Percentiles rank a stretch among this genome's conserved stretches.
These are phyloP conservation scores for Cotesia congregata DNA, from an alignment of 2,888 invertebrate species.

Conservation along the genomic window DNA sequence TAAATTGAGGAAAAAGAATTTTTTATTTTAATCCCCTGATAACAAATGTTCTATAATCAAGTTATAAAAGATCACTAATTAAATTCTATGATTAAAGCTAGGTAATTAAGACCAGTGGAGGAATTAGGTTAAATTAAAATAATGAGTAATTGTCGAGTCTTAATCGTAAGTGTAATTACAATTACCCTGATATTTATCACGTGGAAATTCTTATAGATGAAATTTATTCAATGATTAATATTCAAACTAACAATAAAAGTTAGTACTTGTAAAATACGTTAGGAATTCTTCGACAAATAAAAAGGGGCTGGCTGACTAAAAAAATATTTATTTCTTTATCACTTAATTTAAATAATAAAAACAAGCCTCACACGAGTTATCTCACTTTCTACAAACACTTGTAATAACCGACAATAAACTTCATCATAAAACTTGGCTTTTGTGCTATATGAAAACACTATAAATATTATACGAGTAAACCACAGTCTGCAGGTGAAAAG, in stretches of 20 bases:
- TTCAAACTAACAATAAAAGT: no score
- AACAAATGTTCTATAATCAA: neutral
- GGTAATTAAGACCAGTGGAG: neutral
- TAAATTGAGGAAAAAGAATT: neutral
- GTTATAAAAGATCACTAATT: neutral
- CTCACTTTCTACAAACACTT: neutral
- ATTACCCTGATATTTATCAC: neutral
- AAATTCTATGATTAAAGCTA: neutral
- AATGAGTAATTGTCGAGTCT: neutral
- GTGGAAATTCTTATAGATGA: neutral
- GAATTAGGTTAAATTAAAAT: neutral
- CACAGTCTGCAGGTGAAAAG: slow-evolving; percentile 12
- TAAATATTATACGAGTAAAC: slow-evolving; percentile 4
- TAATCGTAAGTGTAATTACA: neutral
- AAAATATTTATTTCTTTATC: neutral
- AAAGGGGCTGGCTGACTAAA: no score
- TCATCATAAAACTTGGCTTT: slow-evolving; percentile 17
- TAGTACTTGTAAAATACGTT: no score
- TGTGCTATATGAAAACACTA: slow-evolving; percentile 10
- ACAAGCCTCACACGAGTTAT: neutral
- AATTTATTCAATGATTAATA: no score
- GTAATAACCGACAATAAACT: slow-evolving; percentile 10
- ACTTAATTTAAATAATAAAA: neutral
- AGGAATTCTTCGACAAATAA: no score
- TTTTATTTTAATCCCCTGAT: neutral